Evolutionary conservation across 1,140 invertebrate genomes (phyloP), one percentile per base, ranked within the genome.

Genomic region (Philaenus spumarius): DNA sequence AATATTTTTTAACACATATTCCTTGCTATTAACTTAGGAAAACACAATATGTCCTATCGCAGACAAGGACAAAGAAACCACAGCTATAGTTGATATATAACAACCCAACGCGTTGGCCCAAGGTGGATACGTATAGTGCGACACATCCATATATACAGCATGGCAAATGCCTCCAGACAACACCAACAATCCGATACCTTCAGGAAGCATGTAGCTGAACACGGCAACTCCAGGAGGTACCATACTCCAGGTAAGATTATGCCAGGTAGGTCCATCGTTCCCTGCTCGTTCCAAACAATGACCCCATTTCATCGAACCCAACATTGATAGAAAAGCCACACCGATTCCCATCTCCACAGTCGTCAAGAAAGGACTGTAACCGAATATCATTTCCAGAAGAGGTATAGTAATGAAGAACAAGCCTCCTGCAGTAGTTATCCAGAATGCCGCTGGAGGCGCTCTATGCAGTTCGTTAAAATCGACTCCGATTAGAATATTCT

Each of bases 401-500:
- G 50, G 50, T n/a, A 37, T 1, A 12, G 19, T 2, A 1, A 53
- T 2, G 30, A 20, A 19, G 5, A 20, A 7, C n/a, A 2, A 26
- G 5, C 34, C 50, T 37, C 7, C n/a, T 2, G 14, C 34, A 2
- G 23, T 20, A 1, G 12, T 35, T 11, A 20, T 15, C 50, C 50
- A 53, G 50, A 53, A 53, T 2, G 50, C 35, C 5, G 50, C 19
- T 14, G 30, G n/a, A 14, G 50, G 50, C 7, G 50, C 50, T 17
- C 37, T 35, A 6, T 37, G 35, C 9, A 53, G 7, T 19, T 53
- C 17, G 30, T 37, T 39, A 7, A 53, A 39, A 35, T 53, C 50
- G 11, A 53, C 35, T 11, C 50, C 35, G 30, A 37, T 35, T 35
- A 53, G 17, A 30, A 53, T 53, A 20, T 53, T 53, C 15, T 37